Base-by-base conservation (phyloP, 2,797 vertebrate genomes). In the Lacerta bilineata region DNA sequence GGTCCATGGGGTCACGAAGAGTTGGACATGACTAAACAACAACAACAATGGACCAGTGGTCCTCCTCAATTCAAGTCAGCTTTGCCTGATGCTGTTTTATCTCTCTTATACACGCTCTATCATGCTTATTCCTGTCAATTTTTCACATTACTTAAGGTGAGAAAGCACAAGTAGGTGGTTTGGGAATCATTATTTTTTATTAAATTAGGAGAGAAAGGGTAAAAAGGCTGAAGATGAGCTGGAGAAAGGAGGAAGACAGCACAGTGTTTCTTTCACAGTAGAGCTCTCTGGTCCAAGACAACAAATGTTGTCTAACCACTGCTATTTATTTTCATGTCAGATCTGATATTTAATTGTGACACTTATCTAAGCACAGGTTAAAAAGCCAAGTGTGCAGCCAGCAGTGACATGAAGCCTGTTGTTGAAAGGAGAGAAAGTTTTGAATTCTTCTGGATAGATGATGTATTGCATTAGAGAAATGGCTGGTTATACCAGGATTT, bases 131-230 rank as follows among this genome's bases (percentile, higher is more conserved):
- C 88, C 84, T 76, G 78, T 87, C 72, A 91, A 50, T 90, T 94
- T 87, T 91, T 72, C 87, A 83, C 74, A 72, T 89, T 83, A 87
- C 90, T 83, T 88, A 93, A 88, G n/a, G 87, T 86, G 83, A 88
- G 61, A 83, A 91, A 87, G 85, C 39, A 59, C 66, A 89, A 83
- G 83, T 5, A 4, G 17, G 68, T 29, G 13, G 68, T 83, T 86
- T 88, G 29, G 84, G 91, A 89, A 92, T 86, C 86, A 88, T 84
- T 76, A 92, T 81, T 50, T 50, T 90, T 55, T 85, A 79, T 92
- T 89, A 90, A 84, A 84, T 69, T n/a, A 33, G 36, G 80, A 50
- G 50, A 50, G 50, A 50, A 92, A 36, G 39, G n/a, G 77, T 81
- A 74, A 75, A 61, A 20, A 66, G 87, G 59, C 75, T 83, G 82